Evolutionary conservation across 2,888 invertebrate genomes (phyloP).

Genomic region (Encarsia formosa): DNA sequence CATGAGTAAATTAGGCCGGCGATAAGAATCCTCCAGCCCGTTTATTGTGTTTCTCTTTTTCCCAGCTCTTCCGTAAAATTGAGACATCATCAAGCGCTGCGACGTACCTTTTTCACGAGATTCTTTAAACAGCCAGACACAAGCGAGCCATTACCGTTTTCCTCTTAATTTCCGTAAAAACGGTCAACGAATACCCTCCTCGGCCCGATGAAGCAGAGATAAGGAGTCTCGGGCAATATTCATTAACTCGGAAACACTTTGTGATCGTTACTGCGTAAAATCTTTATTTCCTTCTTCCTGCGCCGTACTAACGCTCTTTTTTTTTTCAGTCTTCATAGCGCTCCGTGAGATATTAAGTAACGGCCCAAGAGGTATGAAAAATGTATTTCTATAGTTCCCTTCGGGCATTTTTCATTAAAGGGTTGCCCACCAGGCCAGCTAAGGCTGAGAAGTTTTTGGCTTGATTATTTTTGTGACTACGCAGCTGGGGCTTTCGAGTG

Average conservation of each 20-base stretch:
- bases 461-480: slow-evolving; percentile 22
- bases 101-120: slow-evolving; percentile 46
- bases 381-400: slow-evolving; percentile 14
- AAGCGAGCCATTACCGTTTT: slow-evolving; percentile 39
- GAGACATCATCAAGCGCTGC: slow-evolving; percentile 46
- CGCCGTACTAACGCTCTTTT: slow-evolving; percentile 4
- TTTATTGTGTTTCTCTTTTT: slow-evolving; percentile 29
- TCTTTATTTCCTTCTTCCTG: slow-evolving; percentile 21
- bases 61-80: slow-evolving; percentile 38
- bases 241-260: slow-evolving; percentile 30
- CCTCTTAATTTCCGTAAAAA: slow-evolving; percentile 28
- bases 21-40: slow-evolving; percentile 68
- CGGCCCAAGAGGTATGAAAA: slow-evolving; percentile 13
- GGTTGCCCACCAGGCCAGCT: no score
- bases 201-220: slow-evolving; percentile 21
- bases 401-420: slow-evolving; percentile 17
- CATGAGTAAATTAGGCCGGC: slow-evolving; percentile 77
- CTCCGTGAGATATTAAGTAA: slow-evolving; percentile 20
- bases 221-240: slow-evolving; percentile 27
- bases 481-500: no score
- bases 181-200: slow-evolving; percentile 24
- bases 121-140: slow-evolving; percentile 44
- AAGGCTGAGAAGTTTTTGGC: no score
- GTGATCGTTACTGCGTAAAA: slow-evolving; percentile 27
- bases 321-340: background rate